Evolutionary conservation across 2,797 vertebrate genomes (phyloP).

Genomic region (Vespertilio murinus): DNA sequence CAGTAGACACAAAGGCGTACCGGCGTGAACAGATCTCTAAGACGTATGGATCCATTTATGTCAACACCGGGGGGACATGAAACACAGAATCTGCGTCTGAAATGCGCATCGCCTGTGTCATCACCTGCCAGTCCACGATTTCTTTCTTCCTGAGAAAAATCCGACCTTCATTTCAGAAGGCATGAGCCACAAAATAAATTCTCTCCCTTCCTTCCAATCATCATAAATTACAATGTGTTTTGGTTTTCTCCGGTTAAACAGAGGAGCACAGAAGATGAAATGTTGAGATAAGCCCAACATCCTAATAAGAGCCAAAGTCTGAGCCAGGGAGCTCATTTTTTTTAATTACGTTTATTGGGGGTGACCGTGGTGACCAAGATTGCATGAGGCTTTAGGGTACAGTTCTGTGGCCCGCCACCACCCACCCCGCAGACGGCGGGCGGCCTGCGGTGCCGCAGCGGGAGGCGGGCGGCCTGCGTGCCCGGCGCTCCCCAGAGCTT

Average conservation of each 20-base stretch:
- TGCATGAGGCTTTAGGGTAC: background rate
- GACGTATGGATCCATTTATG: background rate
- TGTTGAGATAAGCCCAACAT: slow-evolving; percentile 8
- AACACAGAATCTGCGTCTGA: background rate
- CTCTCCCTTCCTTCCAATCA: background rate
- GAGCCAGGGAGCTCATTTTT: background rate
- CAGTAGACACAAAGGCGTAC: background rate
- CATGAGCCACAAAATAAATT: slow-evolving; percentile 29
- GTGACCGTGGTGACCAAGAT: background rate
- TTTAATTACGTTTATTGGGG: background rate
- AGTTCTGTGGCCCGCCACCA: rapidly evolving
- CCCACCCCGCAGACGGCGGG: background rate
- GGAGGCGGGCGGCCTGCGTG: background rate
- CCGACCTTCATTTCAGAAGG: background rate
- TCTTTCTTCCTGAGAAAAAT: background rate
- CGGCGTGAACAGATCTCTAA: background rate
- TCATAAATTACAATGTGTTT: background rate
- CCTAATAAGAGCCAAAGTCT: background rate
- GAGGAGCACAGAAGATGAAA: background rate
- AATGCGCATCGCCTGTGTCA: background rate
- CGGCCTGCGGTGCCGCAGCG: background rate
- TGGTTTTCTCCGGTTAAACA: background rate
- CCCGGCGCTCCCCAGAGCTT: background rate
- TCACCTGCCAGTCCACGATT: background rate
- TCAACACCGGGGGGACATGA: background rate